Evolutionary conservation across 2,888 invertebrate genomes (phyloP).

Genomic region (Amphipyra berbera): DNA sequence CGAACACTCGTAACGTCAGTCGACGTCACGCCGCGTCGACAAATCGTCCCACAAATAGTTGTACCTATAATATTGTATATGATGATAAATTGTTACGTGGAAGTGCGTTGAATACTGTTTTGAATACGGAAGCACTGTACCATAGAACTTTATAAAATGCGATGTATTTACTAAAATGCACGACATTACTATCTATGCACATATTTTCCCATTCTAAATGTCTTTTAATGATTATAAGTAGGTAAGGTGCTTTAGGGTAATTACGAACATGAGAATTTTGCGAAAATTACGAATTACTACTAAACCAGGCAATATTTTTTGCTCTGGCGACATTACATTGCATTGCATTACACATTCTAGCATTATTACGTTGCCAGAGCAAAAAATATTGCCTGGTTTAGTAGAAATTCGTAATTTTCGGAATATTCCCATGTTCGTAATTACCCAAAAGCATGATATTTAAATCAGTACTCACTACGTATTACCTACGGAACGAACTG

Average conservation of each 20-base stretch:
- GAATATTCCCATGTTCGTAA: no score
- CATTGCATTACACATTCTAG: no score
- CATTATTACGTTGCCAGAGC: no score
- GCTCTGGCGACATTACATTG: no score
- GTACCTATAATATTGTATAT: constrained; percentile 36
- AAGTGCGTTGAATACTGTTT: constrained; percentile 46
- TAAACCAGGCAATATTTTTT: no score
- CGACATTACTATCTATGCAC: constrained; percentile 5
- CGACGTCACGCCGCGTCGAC: constrained; percentile 47
- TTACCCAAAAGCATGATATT: constrained; percentile 1
- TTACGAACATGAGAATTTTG: no score
- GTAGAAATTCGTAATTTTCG: no score
- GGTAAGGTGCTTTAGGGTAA: no score
- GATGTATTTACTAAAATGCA: constrained; percentile 11
- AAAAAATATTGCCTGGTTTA: no score
- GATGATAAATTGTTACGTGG: constrained; percentile 34
- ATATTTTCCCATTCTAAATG: no score
- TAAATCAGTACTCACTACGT: constrained; percentile 20
- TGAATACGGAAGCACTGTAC: constrained; percentile 23
- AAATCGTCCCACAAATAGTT: constrained; percentile 50
- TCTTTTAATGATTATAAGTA: no score
- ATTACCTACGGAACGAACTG: constrained; percentile 24
- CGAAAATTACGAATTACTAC: no score
- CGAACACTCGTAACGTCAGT: constrained; percentile 56
- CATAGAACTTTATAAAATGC: constrained; percentile 2